Evolutionary conservation across 2,888 invertebrate species (phyloP).

Genomic region (Euclidia mi): DNA sequence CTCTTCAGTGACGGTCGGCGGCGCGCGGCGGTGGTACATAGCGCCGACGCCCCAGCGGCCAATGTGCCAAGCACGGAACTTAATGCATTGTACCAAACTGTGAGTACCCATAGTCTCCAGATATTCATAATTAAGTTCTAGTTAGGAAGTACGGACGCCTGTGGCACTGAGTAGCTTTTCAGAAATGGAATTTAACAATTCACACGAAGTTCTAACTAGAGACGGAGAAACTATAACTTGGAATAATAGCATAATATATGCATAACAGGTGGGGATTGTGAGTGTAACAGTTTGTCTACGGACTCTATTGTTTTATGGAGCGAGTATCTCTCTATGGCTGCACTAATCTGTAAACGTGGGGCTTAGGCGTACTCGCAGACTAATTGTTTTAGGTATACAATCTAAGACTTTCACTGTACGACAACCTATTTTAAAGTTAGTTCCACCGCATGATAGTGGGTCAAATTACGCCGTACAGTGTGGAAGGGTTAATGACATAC

Average conservation of each 20-base stretch:
- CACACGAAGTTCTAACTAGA: slow-evolving; percentile 81
- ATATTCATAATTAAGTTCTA: slow-evolving; percentile 87
- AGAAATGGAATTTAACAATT: slow-evolving; percentile 88
- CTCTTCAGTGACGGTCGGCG: slow-evolving; percentile 22
- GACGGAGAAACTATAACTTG: slow-evolving; percentile 74
- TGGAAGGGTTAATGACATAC: slow-evolving; percentile 8
- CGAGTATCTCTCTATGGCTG: slow-evolving; percentile 18
- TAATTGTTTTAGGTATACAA: slow-evolving; percentile 4
- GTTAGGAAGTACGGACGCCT: slow-evolving; percentile 79
- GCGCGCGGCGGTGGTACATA: no score
- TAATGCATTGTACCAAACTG: slow-evolving; percentile 58
- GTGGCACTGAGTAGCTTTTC: slow-evolving; percentile 76
- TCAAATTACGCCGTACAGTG: neutral
- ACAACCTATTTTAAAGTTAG: slow-evolving; percentile 3
- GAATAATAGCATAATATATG: no score
- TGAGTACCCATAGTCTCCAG: slow-evolving; percentile 73
- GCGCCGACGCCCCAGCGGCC: slow-evolving; percentile 38
- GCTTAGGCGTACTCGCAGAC: slow-evolving; percentile 1
- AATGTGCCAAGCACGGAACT: slow-evolving; percentile 54
- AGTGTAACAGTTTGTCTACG: slow-evolving; percentile 51
- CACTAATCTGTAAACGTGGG: slow-evolving; percentile 2
- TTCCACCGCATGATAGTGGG: neutral
- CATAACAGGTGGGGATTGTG: slow-evolving; percentile 57
- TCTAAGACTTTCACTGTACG: slow-evolving; percentile 2
- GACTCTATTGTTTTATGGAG: slow-evolving; percentile 52